Evolutionary conservation across 2,113 vertebrate genomes (phyloP).

Genomic region (Hippopotamus amphibius): DNA sequence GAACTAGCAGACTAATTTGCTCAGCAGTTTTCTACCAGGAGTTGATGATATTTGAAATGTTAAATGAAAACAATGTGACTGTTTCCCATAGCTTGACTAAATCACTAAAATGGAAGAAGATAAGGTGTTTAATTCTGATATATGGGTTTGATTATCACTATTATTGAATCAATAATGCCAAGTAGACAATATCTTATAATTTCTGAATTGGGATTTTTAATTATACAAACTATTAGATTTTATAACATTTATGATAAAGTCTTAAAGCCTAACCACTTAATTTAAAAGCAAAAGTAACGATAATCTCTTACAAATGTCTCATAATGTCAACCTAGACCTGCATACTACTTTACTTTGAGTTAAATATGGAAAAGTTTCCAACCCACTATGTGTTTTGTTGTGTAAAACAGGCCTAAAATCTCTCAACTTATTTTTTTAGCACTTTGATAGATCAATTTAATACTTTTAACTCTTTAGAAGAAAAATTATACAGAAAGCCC

Average conservation of each 20-base stretch:
- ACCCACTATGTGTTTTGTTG: not conserved
- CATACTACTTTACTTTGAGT: not conserved
- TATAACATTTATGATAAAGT: not conserved
- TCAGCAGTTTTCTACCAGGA: not conserved
- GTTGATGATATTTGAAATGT: not conserved
- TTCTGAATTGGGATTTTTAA: not conserved
- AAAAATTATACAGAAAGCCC: not conserved
- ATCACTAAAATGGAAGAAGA: not conserved
- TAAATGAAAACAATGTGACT: not conserved
- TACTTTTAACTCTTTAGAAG: not conserved
- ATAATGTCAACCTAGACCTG: not conserved
- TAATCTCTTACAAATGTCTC: not conserved
- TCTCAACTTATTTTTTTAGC: not conserved
- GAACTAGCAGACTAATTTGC: not conserved
- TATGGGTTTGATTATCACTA: not conserved
- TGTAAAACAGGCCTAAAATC: not conserved
- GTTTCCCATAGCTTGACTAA: not conserved
- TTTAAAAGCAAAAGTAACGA: not conserved
- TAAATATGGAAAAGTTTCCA: not conserved
- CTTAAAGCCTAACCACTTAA: not conserved
- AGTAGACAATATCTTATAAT: not conserved
- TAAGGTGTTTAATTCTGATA: not conserved
- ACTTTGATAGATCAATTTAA: not conserved
- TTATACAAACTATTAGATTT: not conserved
- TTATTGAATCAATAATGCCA: not conserved